Evolutionary conservation across 2,888 invertebrate species (phyloP), one percentile per base, ranked within the genome.

Genomic region (Pterobdella sp.): DNA sequence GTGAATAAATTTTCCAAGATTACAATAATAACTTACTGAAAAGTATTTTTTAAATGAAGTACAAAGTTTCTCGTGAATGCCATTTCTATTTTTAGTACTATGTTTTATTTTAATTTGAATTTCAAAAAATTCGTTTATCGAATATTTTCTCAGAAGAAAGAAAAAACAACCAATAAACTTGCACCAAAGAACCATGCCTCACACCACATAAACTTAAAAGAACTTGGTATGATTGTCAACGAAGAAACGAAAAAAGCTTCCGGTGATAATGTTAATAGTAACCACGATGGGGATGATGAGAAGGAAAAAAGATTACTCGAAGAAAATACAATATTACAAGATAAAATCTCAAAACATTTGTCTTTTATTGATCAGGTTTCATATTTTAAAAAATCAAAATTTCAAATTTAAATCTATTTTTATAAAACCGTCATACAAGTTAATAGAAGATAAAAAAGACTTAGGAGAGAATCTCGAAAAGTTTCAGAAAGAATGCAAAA

Each of bases 281-380:
- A 37, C 29, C 10, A 26, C 7, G 52, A 49, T 31, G 3, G 32
- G 2, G 69, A 52, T 26, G 52, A 69, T 2, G 83, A 84, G 75
- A 82, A 83, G 82, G 82, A 81, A 75, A 81, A 80, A 73, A 76
- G 82, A 64, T 76, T 84, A 34, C 81, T 82, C 76, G 77, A 81
- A 14, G 84, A 84, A 79, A 83, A 83, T 75, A 81, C 81, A 37
- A 82, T 84, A 75, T 84, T 83, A 77, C 84, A 84, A 73, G 81
- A 82, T 69, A 80, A 83, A 4, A 81, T 84, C 49, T 83, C 84
- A 74, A 77, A 84, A 73, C 84, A 84, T 77, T 78, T 84, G n/a
- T 79, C 80, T 29, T 83, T 84, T 74, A 84, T 84, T 72, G 84
- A 84, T 77, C 84, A 84, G 80, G 83, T 82, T 69, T 26, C n/a